Evolutionary conservation across 2,888 invertebrate genomes (phyloP), one percentile per base, ranked within the genome.

Genomic region (Slavum lentiscoides): DNA sequence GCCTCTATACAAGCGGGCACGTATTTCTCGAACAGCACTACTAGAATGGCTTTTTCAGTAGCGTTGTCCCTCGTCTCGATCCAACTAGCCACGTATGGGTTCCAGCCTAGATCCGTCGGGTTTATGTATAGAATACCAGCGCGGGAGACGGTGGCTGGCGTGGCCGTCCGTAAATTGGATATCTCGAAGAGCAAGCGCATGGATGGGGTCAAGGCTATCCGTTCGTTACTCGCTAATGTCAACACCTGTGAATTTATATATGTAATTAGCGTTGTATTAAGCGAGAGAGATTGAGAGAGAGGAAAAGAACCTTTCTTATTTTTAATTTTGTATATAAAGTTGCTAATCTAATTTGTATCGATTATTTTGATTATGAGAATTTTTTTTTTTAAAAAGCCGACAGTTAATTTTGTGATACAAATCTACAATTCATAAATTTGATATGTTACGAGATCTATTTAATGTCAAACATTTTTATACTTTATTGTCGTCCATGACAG

Each of bases 401-500:
- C n/a, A n/a, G n/a, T 30, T 30, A 30, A 30, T 30, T 30, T 30
- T 30, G 30, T 30, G 30, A 30, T 30, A 30, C 4, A 30, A 30
- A 2, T 30, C 30, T 30, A 30, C 30, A 30, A 30, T 30, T 30
- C 2, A 30, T 30, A 4, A 30, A 30, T 30, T 30, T 30, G 30
- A 30, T 30, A 4, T 30, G 30, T 30, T 30, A 30, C 30, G 30
- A 30, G 30, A 30, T 30, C 30, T 30, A 30, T 30, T 30, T 30
- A 30, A 30, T 30, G 30, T 30, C 30, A 58, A 58, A 58, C 58
- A 58, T 59, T 59, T 7, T 17, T 49, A 13, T 83, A 92, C 93
- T 89, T 97, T 97, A 87, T 97, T 97, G 86, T 97, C 97, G 86
- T 97, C 97, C 97, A 97, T 97, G 23, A 97, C 91, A 4, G 97